A percentile compares a stretch with the other conserved stretches of the same genome.
Conservation (phyloP, 2,797 vertebrate species). For the Platyrinchus mystaceus region DNA sequence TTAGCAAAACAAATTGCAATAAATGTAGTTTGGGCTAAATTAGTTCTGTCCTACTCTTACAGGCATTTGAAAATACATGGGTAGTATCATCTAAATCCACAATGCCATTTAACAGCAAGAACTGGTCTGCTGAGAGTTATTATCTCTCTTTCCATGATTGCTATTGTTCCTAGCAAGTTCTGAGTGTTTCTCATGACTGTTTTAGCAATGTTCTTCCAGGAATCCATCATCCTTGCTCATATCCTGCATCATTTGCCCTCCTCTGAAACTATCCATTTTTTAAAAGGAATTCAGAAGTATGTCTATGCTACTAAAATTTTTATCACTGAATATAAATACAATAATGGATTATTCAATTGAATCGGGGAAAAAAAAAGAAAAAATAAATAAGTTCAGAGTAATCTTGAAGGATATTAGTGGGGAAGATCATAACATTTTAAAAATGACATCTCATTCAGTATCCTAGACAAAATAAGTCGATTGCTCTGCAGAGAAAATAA, state of each 20-base stretch:
- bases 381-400: background rate
- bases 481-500: background rate
- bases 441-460: background rate
- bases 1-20: background rate
- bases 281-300: background rate
- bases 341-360: background rate
- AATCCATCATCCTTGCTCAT: background rate
- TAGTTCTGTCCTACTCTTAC: background rate
- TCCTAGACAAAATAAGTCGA: background rate
- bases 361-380: background rate
- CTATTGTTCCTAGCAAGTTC: background rate
- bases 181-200: background rate
- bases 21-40: background rate
- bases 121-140: background rate
- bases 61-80: background rate
- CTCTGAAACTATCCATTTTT: background rate
- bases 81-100: background rate
- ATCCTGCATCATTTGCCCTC: background rate
- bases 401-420: background rate
- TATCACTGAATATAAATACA: background rate
- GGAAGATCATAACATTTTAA: background rate
- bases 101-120: background rate
- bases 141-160: background rate
- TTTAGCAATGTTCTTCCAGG: background rate
- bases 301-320: background rate